Percentiles rank a stretch among this genome's conserved stretches.
Evolutionary conservation across 1,140 invertebrate species (phyloP).

Genomic region (Coptotermes formosanus): DNA sequence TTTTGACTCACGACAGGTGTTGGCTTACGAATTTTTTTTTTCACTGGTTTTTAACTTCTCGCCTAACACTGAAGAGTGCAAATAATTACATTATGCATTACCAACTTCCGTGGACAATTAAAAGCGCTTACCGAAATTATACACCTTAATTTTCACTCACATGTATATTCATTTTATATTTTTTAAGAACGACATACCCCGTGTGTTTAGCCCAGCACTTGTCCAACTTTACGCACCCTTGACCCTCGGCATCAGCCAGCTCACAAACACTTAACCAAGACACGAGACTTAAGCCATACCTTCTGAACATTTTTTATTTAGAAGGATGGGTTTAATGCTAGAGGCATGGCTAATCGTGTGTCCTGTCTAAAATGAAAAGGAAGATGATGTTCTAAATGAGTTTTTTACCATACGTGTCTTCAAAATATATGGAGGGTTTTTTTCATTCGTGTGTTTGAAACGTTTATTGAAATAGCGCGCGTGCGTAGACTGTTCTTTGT

Average conservation of each 20-base stretch:
- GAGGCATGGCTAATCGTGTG: background rate
- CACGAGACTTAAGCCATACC: constrained; percentile 2
- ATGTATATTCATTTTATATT: too few relatives aligned
- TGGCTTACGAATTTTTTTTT: too few relatives aligned
- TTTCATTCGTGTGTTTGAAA: background rate
- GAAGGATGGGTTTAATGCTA: constrained; percentile 2
- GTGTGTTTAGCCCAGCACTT: background rate
- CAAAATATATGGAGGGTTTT: background rate
- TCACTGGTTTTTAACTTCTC: too few relatives aligned
- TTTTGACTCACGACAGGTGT: too few relatives aligned
- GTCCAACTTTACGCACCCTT: background rate
- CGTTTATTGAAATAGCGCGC: background rate
- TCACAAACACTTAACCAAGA: background rate
- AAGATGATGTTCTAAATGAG: background rate
- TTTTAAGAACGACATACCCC: too few relatives aligned
- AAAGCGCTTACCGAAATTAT: too few relatives aligned
- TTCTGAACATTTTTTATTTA: background rate
- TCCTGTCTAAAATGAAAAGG: background rate
- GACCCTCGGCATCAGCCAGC: background rate
- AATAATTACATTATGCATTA: too few relatives aligned
- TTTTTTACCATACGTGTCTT: background rate
- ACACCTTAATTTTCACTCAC: too few relatives aligned
- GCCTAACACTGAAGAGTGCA: too few relatives aligned
- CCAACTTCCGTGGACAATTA: too few relatives aligned
- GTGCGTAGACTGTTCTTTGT: background rate